Percentiles rank a stretch among this genome's conserved stretches.
Evolutionary conservation across 2,797 vertebrate species (phyloP).

Genomic region (Rhyacichthys aspro): DNA sequence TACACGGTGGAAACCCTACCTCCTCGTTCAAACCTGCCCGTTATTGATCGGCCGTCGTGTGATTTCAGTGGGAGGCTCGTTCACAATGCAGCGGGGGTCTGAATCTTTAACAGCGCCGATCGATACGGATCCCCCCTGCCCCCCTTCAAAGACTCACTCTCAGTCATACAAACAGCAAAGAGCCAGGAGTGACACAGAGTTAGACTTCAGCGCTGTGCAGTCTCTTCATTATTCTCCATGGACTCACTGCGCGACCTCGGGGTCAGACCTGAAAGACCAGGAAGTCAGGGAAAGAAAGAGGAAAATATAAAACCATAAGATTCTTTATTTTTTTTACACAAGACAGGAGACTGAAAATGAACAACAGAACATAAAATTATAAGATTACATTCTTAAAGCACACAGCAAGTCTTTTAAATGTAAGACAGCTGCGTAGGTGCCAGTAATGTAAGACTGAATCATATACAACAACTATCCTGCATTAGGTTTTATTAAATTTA

Average conservation of each 20-base stretch:
- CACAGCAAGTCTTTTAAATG: too few species aligned
- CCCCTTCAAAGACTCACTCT: conserved; percentile 80
- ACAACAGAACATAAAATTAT: too few species aligned
- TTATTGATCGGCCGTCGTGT: conserved; percentile 67
- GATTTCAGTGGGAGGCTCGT: conserved; percentile 67
- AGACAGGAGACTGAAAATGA: too few species aligned
- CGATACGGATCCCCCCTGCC: conserved; percentile 72
- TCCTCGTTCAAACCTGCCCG: conserved; percentile 30
- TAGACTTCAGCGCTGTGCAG: conserved; percentile 12
- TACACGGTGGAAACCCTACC: conserved; percentile 26
- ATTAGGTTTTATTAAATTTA: too few species aligned
- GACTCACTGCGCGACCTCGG: conserved; percentile 30
- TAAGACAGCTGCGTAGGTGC: too few species aligned
- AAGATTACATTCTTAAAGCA: too few species aligned
- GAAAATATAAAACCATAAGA: not conserved
- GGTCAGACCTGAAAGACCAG: conserved; percentile 20
- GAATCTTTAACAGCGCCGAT: conserved; percentile 79
- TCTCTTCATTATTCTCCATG: conserved; percentile 25
- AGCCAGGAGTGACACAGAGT: conserved; percentile 52
- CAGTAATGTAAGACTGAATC: too few species aligned
- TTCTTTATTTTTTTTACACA: too few species aligned
- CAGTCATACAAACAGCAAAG: conserved; percentile 64
- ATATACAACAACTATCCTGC: too few species aligned
- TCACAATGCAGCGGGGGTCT: conserved; percentile 73
- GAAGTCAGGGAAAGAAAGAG: not conserved